Evolutionary conservation across 2,797 vertebrate species (phyloP), one percentile per base, ranked within the genome.

Genomic region (Knipowitschia caucasica): DNA sequence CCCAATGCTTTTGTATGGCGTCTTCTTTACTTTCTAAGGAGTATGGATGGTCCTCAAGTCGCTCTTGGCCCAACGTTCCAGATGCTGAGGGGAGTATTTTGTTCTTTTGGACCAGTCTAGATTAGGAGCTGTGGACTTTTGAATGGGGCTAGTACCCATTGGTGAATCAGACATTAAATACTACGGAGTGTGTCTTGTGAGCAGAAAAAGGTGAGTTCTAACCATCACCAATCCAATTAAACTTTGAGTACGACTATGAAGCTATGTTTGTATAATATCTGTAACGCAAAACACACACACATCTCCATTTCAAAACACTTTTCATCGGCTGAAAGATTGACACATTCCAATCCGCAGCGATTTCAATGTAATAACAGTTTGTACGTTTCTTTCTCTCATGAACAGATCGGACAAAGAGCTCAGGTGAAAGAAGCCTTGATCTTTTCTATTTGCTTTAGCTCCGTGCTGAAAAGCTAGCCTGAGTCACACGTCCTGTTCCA

Each of bases 391-490:
- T 36, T 36, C 35, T 17, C 15, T 15, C n/a, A 17, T 18, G 21
- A 25, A 6, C 15, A 30, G 26, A 18, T 5, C 1, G 25, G 15
- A 18, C 26, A 11, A 18, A 29, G 12, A 8, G 23, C 4, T 10
- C 44, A 21, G 12, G 2, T 0, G 5, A 14, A 26, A 45, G 42
- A 43, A 58, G 30, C 46, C 50, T 58, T 39, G 36, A 53, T 43
- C 35, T 39, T 26, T 3, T 17, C 6, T 3, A 12, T 23, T 58
- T 18, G 17, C 12, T 34, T 50, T 31, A 35, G 12, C 14, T 31
- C 7, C 17, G 5, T 4, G 4, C 14, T 30, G 39, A 45, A 45
- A 52, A 44, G 24, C 0, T 5, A 7, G 9, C 1, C 30, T 44
- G 45, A 44, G 35, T 54, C 31, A 53, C n/a, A n/a, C n/a, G n/a